A percentile compares a stretch with the other conserved stretches of the same genome.
These are phyloP conservation scores for Timandra comae DNA, from an alignment of 2,888 invertebrate genomes.

Conservation along the genomic window DNA sequence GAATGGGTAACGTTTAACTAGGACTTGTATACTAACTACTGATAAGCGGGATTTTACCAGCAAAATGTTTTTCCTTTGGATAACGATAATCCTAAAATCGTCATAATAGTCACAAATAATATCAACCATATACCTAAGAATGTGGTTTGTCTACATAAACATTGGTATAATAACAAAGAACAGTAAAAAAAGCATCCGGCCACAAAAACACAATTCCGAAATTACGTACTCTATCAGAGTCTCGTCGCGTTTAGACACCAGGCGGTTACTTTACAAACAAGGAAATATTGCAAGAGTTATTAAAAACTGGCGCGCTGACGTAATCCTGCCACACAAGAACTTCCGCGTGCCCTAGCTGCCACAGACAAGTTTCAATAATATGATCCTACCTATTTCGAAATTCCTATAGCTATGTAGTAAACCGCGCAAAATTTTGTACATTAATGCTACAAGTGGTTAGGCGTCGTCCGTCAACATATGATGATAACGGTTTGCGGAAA, in stretches of 20 bases:
- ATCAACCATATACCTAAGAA: too few species aligned
- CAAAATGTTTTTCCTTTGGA: too few species aligned
- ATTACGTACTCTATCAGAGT: too few species aligned
- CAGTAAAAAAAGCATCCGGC: too few species aligned
- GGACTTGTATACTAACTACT: too few species aligned
- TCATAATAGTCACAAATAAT: too few species aligned
- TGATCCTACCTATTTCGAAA: conserved; percentile 30
- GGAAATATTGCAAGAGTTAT: conserved; percentile 67
- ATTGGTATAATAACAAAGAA: too few species aligned
- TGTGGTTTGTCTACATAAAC: too few species aligned
- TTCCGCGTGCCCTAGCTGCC: conserved; percentile 67
- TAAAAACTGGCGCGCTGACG: conserved; percentile 73
- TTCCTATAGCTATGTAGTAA: conserved; percentile 12
- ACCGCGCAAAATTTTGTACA: conserved; percentile 4
- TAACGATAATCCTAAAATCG: too few species aligned
- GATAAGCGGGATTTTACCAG: too few species aligned
- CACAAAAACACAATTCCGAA: conserved; percentile 23
- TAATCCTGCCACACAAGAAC: conserved; percentile 57
- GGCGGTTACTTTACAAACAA: conserved; percentile 52
- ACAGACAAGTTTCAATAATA: conserved; percentile 26
- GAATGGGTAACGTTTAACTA: too few species aligned
- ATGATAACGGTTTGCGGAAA: conserved; percentile 64
- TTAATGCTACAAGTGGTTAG: conserved; percentile 28
- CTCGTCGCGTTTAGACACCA: conserved; percentile 24
- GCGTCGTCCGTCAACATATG: conserved; percentile 36